Percentiles rank a stretch among this genome's conserved stretches.
These are phyloP conservation scores for Vollenhovia emeryi DNA, from an alignment of 1,140 invertebrate species.

Conservation along the genomic window DNA sequence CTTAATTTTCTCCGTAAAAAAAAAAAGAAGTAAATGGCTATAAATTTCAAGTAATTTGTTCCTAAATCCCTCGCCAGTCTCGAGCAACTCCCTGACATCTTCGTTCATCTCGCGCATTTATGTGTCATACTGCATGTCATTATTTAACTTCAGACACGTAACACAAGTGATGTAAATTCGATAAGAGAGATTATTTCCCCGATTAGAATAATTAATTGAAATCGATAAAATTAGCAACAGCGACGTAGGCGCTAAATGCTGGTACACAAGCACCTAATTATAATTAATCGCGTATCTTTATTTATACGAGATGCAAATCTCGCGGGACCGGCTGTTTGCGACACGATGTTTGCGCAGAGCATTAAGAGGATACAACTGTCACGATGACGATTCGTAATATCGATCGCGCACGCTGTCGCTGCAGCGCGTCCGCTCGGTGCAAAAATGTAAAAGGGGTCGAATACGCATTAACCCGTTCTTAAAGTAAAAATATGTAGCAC, in stretches of 20 bases:
- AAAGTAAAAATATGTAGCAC: background rate
- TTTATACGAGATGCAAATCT: conserved; percentile 31
- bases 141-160: background rate
- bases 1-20: background rate
- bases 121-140: background rate
- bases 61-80: background rate
- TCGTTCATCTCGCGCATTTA: background rate
- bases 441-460: background rate
- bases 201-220: conserved; percentile 6
- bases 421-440: background rate
- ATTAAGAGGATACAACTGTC: conserved; percentile 26
- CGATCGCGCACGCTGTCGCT: background rate
- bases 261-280: background rate
- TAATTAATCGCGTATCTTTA: conserved; percentile 2
- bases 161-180: background rate
- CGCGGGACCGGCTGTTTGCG: background rate
- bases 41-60: background rate
- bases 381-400: background rate
- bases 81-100: background rate
- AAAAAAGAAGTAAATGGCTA: conserved; percentile 1
- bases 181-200: background rate
- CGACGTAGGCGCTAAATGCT: background rate
- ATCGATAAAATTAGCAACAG: background rate
- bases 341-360: background rate
- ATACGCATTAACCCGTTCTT: background rate